Conservation (phyloP, 2,797 vertebrate genomes). For the Nyctibius grandis region DNA sequence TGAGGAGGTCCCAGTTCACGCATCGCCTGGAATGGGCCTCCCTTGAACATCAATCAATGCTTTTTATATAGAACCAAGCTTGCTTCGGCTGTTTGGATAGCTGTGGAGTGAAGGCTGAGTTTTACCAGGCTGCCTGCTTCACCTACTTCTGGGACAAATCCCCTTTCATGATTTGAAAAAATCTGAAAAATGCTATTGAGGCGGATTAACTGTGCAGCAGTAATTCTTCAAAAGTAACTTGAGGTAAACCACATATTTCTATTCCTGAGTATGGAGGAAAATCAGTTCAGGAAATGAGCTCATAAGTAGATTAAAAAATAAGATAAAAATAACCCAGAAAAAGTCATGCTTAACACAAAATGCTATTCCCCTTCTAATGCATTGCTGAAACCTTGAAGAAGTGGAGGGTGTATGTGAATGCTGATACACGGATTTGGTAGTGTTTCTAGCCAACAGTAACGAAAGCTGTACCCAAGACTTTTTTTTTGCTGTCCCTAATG, state of each 20-base stretch:
- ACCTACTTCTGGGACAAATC: constrained; percentile 60
- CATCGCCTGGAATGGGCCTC: background rate
- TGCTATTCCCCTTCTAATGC: background rate
- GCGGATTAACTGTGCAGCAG: constrained; percentile 39
- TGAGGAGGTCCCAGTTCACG: background rate
- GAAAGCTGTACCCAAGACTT: background rate
- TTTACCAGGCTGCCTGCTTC: constrained; percentile 53
- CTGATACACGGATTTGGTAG: background rate
- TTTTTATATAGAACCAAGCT: constrained; percentile 32
- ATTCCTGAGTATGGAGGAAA: background rate
- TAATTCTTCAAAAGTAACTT: constrained; percentile 54
- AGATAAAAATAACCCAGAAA: background rate
- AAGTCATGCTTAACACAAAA: background rate
- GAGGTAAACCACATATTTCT: constrained; percentile 48
- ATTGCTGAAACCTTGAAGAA: background rate
- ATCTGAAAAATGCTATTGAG: constrained; percentile 59
- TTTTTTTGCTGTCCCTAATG: background rate
- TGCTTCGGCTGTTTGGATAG: constrained; percentile 52
- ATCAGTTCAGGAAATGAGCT: constrained; percentile 33
- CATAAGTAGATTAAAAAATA: background rate
- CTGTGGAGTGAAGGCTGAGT: constrained; percentile 45
- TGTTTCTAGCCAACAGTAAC: background rate
- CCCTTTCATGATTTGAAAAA: constrained; percentile 61
- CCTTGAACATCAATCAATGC: constrained; percentile 43
- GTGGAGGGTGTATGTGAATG: background rate